Base-by-base conservation (phyloP, 2,888 invertebrate species). In the Lasius platythorax region DNA sequence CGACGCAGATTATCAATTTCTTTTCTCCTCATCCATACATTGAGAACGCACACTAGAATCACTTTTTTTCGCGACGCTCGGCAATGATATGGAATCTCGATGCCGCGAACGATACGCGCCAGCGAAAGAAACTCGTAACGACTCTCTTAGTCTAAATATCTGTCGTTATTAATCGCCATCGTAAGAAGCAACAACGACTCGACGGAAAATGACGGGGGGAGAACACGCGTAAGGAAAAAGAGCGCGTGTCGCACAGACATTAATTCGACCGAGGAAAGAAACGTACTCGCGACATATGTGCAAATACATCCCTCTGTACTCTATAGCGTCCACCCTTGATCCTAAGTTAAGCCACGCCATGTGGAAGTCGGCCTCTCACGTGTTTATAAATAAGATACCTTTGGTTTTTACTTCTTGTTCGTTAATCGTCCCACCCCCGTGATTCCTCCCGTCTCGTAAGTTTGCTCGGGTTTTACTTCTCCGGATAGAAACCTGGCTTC, bases 331-430 rank as follows among this genome's bases (percentile, higher is more conserved):
- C 91, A 85, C 84, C 88, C 88, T 53, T 87, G 88, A 91, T 91
- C 87, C 87, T 75, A 86, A 84, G 85, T 84, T 89, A 87, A 87
- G 73, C 58, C 73, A 76, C 37, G 58, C 23, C 5, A 5, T 18
- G 6, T 37, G 61, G 58, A 56, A 88, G 83, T 87, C 91, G 84
- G 88, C 86, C 85, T 84, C 87, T 82, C 84, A 75, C 93, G 94
- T 94, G 94, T 94, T 94, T 94, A 94, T 93, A 92, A 93, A 91
- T 91, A 91, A 93, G 92, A 92, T 91, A 91, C 91, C 37, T 73
- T 89, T 84, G 85, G 87, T 90, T 92, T 91, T 89, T 86, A 72
- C 84, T 83, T 84, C 74, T 50, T 18, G 67, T 79, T 72, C 79
- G 83, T 1, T 23, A 68, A 50, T 30, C 37, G 28, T 43, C 23